These are phyloP conservation scores for Petrocephalus schoutedeni DNA, from an alignment of 2,797 vertebrate genomes.

Conservation along the genomic window DNA sequence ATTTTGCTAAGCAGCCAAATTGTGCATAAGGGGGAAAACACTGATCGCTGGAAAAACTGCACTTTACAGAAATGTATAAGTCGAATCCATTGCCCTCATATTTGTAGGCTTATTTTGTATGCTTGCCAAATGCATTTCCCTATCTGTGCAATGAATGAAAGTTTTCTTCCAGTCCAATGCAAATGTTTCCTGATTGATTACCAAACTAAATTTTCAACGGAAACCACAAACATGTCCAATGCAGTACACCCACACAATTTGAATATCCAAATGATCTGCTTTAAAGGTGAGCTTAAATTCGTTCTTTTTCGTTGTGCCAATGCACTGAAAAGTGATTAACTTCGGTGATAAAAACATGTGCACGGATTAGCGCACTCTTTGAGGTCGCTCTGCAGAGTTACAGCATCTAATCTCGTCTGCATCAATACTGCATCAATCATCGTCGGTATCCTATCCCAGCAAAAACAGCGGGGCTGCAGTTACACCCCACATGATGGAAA, in stretches of 20 bases:
- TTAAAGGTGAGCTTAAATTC: background rate
- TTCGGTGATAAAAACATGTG: background rate
- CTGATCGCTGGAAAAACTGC: background rate
- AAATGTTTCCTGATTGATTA: slow-evolving; percentile 6
- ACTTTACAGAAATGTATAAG: background rate
- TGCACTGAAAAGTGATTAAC: background rate
- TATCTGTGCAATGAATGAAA: background rate
- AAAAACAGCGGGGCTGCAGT: background rate
- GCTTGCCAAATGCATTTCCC: background rate
- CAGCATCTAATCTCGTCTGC: slow-evolving; percentile 12
- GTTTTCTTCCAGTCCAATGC: background rate
- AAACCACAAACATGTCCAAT: background rate
- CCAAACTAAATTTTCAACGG: background rate
- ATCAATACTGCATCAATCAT: slow-evolving; percentile 26
- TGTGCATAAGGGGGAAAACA: background rate
- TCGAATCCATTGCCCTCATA: background rate
- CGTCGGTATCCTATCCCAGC: slow-evolving; percentile 18
- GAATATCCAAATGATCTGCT: background rate
- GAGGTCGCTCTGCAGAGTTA: background rate
- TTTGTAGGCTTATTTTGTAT: background rate
- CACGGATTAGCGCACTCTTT: background rate
- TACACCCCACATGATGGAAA: background rate
- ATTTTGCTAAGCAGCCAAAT: background rate
- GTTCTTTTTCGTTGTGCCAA: background rate
- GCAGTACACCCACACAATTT: background rate